A percentile compares a stretch with the other conserved stretches of the same genome.
Conservation (phyloP, 2,888 invertebrate genomes). For the Drosophila trichaetosa region DNA sequence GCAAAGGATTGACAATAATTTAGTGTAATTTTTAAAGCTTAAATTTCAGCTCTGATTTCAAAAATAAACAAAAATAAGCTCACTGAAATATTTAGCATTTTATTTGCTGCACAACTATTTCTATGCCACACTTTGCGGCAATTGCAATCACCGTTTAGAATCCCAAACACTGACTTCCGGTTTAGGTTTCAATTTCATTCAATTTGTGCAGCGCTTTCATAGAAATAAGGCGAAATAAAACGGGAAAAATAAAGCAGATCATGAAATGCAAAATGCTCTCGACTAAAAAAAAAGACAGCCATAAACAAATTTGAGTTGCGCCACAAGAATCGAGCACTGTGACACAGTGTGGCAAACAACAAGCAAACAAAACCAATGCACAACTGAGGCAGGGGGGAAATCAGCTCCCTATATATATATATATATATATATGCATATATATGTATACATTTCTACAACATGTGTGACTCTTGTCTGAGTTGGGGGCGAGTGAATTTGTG, state of each 20-base stretch:
- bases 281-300: background rate
- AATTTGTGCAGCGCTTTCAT: constrained; percentile 63
- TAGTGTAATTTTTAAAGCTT: background rate
- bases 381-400: constrained; percentile 24
- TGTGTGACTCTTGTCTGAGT: constrained; percentile 29
- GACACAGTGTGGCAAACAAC: constrained; percentile 27
- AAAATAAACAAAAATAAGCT: background rate
- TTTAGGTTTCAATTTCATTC: constrained; percentile 65
- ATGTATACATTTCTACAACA: constrained; percentile 16
- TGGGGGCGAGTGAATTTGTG: constrained; percentile 9
- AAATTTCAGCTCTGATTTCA: background rate
- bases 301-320: constrained; percentile 44
- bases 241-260: background rate
- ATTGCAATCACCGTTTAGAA: constrained; percentile 58
- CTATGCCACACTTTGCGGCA: constrained; percentile 7
- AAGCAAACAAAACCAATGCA: constrained; percentile 61
- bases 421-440: background rate
- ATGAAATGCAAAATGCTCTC: constrained; percentile 37
- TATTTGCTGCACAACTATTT: constrained; percentile 1
- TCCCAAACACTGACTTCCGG: constrained; percentile 63
- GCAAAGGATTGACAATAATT: background rate
- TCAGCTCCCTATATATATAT: background rate
- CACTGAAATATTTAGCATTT: background rate
- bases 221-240: constrained; percentile 27
- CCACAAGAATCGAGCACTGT: constrained; percentile 28